phyloP scores from a whole-genome alignment of 2,797 vertebrate genomes.

The Alca torda region DNA sequence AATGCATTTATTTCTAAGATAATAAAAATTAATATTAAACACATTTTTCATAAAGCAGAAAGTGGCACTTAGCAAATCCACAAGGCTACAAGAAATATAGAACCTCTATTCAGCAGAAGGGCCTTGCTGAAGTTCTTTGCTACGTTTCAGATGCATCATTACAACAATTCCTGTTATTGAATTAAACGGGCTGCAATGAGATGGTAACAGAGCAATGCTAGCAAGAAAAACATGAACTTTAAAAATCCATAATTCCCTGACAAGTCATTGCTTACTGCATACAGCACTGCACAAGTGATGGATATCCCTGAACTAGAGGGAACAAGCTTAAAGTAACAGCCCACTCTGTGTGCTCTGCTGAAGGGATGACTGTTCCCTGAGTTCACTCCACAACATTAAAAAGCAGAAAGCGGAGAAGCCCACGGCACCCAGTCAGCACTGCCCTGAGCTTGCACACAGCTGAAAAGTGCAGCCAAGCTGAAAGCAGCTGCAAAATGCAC shows the following conservation, averaged over 20 bases:
- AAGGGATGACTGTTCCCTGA: neutral
- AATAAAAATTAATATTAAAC: neutral
- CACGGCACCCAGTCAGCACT: neutral
- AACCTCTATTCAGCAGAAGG: neutral
- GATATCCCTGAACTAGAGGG: neutral
- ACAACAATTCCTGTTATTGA: neutral
- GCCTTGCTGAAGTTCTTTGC: neutral
- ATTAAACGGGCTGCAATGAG: neutral
- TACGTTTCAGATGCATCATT: neutral
- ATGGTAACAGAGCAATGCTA: neutral
- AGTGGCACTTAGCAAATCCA: neutral
- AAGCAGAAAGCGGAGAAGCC: neutral
- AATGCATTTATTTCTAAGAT: neutral
- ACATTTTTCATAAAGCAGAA: neutral
- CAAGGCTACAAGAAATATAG: neutral
- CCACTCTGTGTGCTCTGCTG: neutral
- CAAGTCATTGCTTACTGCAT: neutral
- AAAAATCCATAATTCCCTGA: conserved; percentile 24
- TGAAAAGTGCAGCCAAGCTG: neutral
- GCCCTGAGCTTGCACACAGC: neutral
- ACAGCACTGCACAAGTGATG: neutral
- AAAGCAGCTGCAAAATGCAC: neutral
- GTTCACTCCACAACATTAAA: neutral
- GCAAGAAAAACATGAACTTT: conserved; percentile 8
- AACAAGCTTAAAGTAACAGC: neutral